Percentiles rank a stretch among this genome's conserved stretches.
Conservation (phyloP, 2,888 invertebrate genomes). For the Apamea crenata region DNA sequence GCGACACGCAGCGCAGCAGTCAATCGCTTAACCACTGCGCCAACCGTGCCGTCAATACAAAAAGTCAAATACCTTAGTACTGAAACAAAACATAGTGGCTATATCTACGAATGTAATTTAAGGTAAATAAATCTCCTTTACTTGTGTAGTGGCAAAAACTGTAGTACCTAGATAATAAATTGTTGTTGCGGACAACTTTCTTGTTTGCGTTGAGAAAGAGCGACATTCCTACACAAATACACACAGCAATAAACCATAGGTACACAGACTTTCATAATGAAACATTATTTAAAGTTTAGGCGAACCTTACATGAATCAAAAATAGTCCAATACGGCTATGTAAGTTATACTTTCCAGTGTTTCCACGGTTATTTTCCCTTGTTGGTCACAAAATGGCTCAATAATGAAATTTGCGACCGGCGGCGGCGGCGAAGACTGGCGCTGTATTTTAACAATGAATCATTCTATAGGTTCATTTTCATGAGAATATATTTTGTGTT, state of each 20-base stretch:
- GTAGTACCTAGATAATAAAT: conserved; percentile 61
- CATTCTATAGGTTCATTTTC: conserved; percentile 32
- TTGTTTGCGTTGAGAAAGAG: conserved; percentile 50
- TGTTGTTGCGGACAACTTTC: conserved; percentile 59
- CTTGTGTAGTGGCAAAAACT: conserved; percentile 64
- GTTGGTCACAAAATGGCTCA: conserved; percentile 11
- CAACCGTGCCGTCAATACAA: too few relatives aligned
- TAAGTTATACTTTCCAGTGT: conserved; percentile 1
- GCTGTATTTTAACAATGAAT: conserved; percentile 27
- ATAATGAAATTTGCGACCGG: conserved; percentile 31
- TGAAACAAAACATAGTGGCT: conserved; percentile 51
- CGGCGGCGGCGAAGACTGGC: background rate
- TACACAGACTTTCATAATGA: conserved; percentile 13
- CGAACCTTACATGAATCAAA: background rate
- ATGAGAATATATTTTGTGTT: background rate
- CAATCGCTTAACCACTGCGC: too few relatives aligned
- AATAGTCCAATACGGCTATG: background rate
- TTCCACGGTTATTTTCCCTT: conserved; percentile 18
- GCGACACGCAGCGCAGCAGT: too few relatives aligned
- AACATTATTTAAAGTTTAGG: conserved; percentile 22
- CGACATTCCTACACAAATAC: conserved; percentile 52
- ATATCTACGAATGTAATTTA: conserved; percentile 51
- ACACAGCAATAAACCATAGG: conserved; percentile 49
- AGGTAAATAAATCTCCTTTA: conserved; percentile 62
- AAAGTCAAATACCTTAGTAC: conserved; percentile 14